Percentiles rank a stretch among this genome's conserved stretches.
Evolutionary conservation across 2,888 invertebrate genomes (phyloP).

Genomic region (Heteropelma amictum): DNA sequence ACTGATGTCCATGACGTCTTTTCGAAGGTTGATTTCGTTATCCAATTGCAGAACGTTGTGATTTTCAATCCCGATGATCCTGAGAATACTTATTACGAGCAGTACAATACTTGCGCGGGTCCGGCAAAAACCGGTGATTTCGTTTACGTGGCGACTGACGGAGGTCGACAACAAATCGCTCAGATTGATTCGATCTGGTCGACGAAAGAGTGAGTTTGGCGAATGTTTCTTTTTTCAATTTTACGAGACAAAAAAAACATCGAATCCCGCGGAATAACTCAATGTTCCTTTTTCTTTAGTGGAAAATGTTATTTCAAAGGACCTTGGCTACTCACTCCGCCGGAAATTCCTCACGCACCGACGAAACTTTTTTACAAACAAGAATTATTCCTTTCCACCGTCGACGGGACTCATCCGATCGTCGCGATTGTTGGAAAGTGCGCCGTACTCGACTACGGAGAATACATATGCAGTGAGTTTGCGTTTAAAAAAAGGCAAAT

Average conservation of each 20-base stretch:
- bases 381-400: constrained; percentile 93
- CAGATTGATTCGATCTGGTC: constrained; percentile 98
- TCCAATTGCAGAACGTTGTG: constrained; percentile 85
- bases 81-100: constrained; percentile 93
- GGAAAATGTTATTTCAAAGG: constrained; percentile 96
- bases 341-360: constrained; percentile 90
- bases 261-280: neutral
- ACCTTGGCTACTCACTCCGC: constrained; percentile 93
- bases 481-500: too few relatives aligned
- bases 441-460: constrained; percentile 92
- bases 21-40: neutral
- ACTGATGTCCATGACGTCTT: too few relatives aligned
- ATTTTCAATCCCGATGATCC: constrained; percentile 86
- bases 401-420: constrained; percentile 94
- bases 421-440: constrained; percentile 95
- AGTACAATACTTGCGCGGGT: constrained; percentile 92
- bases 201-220: constrained; percentile 86
- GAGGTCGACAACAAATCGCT: constrained; percentile 93
- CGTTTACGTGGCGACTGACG: constrained; percentile 95
- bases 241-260: too few relatives aligned
- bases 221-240: neutral
- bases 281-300: constrained; percentile 77
- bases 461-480: constrained; percentile 92
- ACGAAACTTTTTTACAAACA: constrained; percentile 93
- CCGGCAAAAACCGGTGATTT: constrained; percentile 94